These are phyloP conservation scores for Tetragonisca angustula DNA, from an alignment of 2,888 invertebrate species.

Conservation along the genomic window DNA sequence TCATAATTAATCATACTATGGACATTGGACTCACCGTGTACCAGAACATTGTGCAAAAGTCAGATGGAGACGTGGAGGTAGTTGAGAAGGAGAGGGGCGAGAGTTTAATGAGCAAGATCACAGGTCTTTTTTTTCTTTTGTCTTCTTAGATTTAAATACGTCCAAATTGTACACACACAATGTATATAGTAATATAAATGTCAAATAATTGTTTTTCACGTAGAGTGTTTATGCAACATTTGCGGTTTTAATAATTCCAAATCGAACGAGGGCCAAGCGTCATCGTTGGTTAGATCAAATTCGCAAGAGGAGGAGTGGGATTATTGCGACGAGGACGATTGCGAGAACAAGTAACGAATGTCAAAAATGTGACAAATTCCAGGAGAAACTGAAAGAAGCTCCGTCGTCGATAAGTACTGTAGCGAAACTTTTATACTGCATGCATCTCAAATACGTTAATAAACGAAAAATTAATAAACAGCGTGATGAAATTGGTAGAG, in stretches of 20 bases:
- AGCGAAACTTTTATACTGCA: neutral
- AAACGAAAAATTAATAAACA: neutral
- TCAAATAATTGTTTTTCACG: neutral
- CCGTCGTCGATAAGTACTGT: neutral
- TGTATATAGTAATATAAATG: neutral
- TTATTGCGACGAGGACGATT: constrained; percentile 63
- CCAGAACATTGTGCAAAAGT: constrained; percentile 41
- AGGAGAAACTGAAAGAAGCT: neutral
- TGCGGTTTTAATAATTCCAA: neutral
- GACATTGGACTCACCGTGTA: constrained; percentile 67
- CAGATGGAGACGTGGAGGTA: neutral
- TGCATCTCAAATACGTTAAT: neutral
- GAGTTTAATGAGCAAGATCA: constrained; percentile 47
- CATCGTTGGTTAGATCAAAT: neutral
- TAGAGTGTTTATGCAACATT: constrained; percentile 5
- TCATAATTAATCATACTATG: constrained; percentile 73
- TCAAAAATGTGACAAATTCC: too few relatives aligned
- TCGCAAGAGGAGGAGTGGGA: constrained; percentile 68
- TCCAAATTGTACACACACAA: neutral
- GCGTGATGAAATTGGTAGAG: neutral
- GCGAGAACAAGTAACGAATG: neutral
- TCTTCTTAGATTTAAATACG: neutral
- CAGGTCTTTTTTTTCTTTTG: constrained; percentile 44
- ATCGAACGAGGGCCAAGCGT: neutral
- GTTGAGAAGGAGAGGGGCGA: neutral